Evolutionary conservation across 1,140 invertebrate genomes (phyloP).

Genomic region (Dryas iulia): DNA sequence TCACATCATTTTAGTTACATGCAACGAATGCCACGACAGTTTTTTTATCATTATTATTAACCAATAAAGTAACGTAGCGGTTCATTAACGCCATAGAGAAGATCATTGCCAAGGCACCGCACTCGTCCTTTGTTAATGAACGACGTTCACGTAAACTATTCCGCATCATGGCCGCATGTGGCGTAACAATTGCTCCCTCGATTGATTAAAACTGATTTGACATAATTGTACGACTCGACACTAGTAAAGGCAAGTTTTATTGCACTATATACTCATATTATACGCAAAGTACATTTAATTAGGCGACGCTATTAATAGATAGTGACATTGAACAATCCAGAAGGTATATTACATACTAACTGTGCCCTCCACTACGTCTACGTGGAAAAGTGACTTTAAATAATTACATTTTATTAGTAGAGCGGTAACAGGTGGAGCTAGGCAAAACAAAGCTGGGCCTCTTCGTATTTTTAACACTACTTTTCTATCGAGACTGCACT

Average conservation of each 20-base stretch:
- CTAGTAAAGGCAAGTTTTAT: constrained; percentile 14
- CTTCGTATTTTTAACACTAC: too few species aligned
- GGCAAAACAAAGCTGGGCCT: too few species aligned
- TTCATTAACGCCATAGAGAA: constrained; percentile 26
- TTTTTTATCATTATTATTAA: neutral
- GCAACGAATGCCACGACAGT: neutral
- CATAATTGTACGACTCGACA: constrained; percentile 30
- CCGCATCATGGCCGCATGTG: constrained; percentile 2
- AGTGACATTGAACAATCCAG: constrained; percentile 20
- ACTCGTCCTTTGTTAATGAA: constrained; percentile 36
- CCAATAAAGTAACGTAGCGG: neutral
- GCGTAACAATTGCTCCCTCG: constrained; percentile 18
- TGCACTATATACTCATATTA: constrained; percentile 16
- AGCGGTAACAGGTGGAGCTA: too few species aligned
- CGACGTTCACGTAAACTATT: constrained; percentile 32
- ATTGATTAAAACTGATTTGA: constrained; percentile 33
- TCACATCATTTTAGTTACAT: neutral
- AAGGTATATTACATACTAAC: constrained; percentile 4
- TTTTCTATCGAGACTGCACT: too few species aligned
- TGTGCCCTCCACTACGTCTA: too few species aligned
- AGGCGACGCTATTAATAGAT: constrained; percentile 30
- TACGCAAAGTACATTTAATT: constrained; percentile 28
- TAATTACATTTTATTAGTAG: too few species aligned
- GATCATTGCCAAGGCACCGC: constrained; percentile 54
- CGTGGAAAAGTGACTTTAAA: too few species aligned